Evolutionary conservation across 2,113 vertebrate species (phyloP).

Genomic region (Alaudala cheleensis): DNA sequence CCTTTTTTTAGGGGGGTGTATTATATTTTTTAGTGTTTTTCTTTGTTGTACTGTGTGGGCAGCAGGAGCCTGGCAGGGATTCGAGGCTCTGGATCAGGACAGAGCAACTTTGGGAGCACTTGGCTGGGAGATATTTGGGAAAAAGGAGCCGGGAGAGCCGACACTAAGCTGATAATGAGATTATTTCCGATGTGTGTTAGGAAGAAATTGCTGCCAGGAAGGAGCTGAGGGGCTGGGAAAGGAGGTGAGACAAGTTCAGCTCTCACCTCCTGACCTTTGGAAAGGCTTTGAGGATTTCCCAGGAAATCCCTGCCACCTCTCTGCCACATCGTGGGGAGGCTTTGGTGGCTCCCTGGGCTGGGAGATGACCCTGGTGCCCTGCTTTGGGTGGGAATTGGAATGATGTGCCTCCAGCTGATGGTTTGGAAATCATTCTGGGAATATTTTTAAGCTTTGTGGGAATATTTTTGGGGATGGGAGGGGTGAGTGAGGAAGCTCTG

Average conservation of each 20-base stretch:
- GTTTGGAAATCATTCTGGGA: fast-evolving
- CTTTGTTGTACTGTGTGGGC: neutral
- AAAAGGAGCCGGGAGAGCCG: neutral
- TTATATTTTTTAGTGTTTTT: neutral
- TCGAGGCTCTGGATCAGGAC: neutral
- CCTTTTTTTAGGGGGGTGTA: neutral
- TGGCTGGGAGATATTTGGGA: neutral
- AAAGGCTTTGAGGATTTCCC: neutral
- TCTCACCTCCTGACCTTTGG: neutral
- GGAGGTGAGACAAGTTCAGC: neutral
- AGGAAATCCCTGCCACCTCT: neutral
- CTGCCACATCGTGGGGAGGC: neutral
- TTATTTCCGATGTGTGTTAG: neutral
- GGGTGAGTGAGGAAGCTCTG: neutral
- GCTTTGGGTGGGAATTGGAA: fast-evolving
- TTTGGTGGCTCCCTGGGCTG: neutral
- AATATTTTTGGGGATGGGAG: neutral
- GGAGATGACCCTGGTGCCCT: neutral
- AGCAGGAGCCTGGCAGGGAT: neutral
- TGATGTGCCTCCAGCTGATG: neutral
- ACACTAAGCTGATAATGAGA: neutral
- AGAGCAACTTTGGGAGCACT: neutral
- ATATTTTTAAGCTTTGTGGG: neutral
- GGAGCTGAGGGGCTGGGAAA: neutral
- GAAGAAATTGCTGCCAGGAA: neutral